Base-by-base conservation (phyloP, 2,888 invertebrate species). In the Cerastis leucographa region DNA sequence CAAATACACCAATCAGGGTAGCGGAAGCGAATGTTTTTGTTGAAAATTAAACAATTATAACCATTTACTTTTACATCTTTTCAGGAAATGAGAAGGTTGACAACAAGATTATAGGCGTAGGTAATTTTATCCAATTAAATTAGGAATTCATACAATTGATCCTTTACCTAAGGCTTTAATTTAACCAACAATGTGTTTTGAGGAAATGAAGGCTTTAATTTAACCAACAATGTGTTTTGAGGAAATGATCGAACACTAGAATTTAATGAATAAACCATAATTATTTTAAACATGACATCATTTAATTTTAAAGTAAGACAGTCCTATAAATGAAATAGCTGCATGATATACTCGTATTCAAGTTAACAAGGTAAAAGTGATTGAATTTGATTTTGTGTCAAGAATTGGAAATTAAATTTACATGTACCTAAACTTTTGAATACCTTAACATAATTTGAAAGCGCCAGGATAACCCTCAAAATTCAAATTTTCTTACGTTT, bases 51-150 rank as follows among this genome's bases (percentile, higher is more conserved):
- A 4, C 6, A 29, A 46, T 5, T n/a, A 7, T 40, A 25, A 35
- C 17, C 17, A 19, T 17, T 29, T 29, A 17, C 3, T 59, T 59
- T 29, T 35, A 14, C 1, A 35, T 65, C 9, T 66, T 83, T 83
- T 46, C 82, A 83, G 85, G 35, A 46, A 49, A 49, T 64, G 42
- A 42, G 62, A 69, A 62, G 25, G 29, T 54, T 66, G 14, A 35
- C 42, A 70, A 40, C 65, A 76, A 76, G 71, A 69, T 70, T 67
- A 40, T 70, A 74, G 54, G 65, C 40, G 54, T 61, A 42, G 22
- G 40, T 62, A 72, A 80, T 44, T 67, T 46, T 71, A 71, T 69
- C 14, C 14, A 84, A 71, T 61, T 14, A 51, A 72, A 40, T 69
- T 49, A 61, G 75, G 44, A 68, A 68, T 51, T 2, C n/a, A 51